Base-by-base conservation (phyloP, 2,113 vertebrate species). In the Piaya cayana region DNA sequence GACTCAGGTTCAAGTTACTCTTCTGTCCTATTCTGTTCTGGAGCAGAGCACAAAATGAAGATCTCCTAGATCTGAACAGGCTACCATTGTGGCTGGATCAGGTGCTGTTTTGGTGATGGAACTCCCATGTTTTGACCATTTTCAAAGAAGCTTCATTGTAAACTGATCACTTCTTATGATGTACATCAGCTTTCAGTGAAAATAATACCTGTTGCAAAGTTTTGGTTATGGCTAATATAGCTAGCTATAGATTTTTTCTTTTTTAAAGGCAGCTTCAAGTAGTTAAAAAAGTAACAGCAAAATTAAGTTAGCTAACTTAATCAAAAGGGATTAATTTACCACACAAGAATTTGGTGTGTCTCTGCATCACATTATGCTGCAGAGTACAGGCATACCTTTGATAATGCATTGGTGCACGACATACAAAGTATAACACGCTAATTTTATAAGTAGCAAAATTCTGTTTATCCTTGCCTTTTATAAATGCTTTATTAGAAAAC, bases 1-100 rank as follows among this genome's bases (percentile, higher is more conserved):
- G 53, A 39, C 65, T 92, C 88, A 84, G 77, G 83, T 96, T 92
- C 93, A 95, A 92, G 86, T 87, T 93, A 67, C 77, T 68, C 23
- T 43, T 93, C 52, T 47, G 21, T 63, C 30, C 75, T 63, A 9
- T 56, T 50, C 59, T 90, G 21, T 25, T 79, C 65, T 64, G 32
- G 89, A 95, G 56, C 21, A 68, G 65, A 36, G 11, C 62, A 53
- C 2, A 79, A 69, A 69, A 72, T 19, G 4, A 84, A 15, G 20
- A 27, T 60, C 26, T 89, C 82, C 62, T 53, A 37, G 55, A 22
- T 63, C 56, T 27, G 32, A 79, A 53, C 12, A 53, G 62, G 45
- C 9, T 64, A 23, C 43, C n/a, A 23, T 27, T 0, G 0, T 55
- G 39, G 29, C 15, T 81, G 26, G 34, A 83, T 50, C 42, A 58